Evolutionary conservation across 2,888 invertebrate species (phyloP), one percentile per base, ranked within the genome.

Genomic region (Ormyrus thymus): DNA sequence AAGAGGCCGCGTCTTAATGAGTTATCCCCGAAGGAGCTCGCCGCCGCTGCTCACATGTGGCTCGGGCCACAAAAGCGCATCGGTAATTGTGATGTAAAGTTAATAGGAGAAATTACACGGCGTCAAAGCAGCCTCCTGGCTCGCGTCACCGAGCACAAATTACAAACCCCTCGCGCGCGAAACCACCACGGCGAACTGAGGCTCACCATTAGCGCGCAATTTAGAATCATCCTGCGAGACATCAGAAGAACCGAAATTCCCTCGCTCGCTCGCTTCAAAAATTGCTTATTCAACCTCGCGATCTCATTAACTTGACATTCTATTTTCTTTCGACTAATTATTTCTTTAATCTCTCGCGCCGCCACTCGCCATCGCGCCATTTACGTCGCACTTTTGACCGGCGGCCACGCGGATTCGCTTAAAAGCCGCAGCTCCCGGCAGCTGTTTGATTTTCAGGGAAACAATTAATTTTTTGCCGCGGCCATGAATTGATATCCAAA

Each of bases 81-180:
- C 83, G 78, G 83, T 82, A 85, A 84, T 85, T 84, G 81, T 81
- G 80, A 84, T 66, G 82, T 82, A 76, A 82, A 83, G 84, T 84
- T 85, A 85, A 85, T 83, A 83, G 83, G 82, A 83, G 82, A 83
- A 84, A 85, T 83, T 85, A 84, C 81, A 84, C 81, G 66, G 77
- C 80, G 84, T 83, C 84, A 84, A 85, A 84, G 85, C 81, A 83
- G 82, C 76, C 82, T 76, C 82, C 66, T 82, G 78, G 81, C 72
- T 83, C 84, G 84, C 86, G 86, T 85, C 85, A 84, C 84, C 83
- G 85, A 84, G 81, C 85, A 83, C 84, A 85, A 86, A 86, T 86
- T 85, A 85, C 83, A 84, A 86, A 84, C 83, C 82, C 70, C 85
- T 77, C 82, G 70, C 69, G 79, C 75, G 74, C 58, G 82, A 80